Base-by-base conservation (phyloP, 2,888 invertebrate species). In the Zaprionus lineosus region DNA sequence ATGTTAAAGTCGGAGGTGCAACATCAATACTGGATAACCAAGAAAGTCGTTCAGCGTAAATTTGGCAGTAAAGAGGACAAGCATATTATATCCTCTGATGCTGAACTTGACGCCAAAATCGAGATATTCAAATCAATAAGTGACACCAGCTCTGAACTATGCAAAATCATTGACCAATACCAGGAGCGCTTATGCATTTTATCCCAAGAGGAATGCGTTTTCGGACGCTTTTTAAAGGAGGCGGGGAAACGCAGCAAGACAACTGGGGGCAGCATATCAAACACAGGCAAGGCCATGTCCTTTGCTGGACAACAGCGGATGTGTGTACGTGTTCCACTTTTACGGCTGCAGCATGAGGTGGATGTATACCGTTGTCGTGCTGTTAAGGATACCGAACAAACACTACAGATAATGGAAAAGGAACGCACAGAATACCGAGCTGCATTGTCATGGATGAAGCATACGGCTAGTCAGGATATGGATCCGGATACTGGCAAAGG, bases 381-480 rank as follows among this genome's bases (percentile, higher is more conserved):
- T 0, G 96, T 99, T 18, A 78, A 62, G 75, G 99, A 99, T 89
- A 98, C 98, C 55, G 92, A 96, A 47, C 92, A 93, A 47, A 99
- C 98, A 1, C 95, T 99, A 2, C 93, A 95, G 43, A 94, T 95
- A 40, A 98, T 99, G 97, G 99, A 99, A 90, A 96, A 96, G 87
- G 94, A 96, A 2, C 93, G 99, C 59, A 98, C 97, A 3, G 98
- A 98, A 86, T 99, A 99, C 89, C 92, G 99, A 46, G 99, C 96
- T 0, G 95, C 96, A 0, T 90, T 97, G n/a, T 95, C 94, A 77
- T 99, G 99, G 99, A 99, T 99, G 98, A 99, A 99, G 91, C 97
- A 73, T 14, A 69, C 98, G 56, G 94, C 97, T 1, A 98, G 98
- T 28, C 94, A 95, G 60, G 96, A 98, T 88, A 92, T 99, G 24